These are phyloP conservation scores for Synergus itoensis DNA, from an alignment of 2,888 invertebrate genomes.

Conservation along the genomic window DNA sequence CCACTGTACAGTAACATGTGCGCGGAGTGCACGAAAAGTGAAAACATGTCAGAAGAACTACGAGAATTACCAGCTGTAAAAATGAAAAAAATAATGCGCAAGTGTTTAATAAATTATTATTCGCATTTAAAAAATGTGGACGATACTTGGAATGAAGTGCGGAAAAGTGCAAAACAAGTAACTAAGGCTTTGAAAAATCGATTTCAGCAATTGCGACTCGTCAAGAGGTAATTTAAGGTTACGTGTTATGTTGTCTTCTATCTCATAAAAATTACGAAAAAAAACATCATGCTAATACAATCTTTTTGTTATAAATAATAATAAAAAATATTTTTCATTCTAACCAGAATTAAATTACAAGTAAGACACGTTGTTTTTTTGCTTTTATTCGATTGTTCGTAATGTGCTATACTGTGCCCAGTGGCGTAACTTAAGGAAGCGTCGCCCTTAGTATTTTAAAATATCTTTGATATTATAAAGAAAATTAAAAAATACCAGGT, in stretches of 20 bases:
- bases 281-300: not conserved
- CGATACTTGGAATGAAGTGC: not conserved
- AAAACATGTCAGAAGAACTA: not conserved
- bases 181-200: not conserved
- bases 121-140: conserved; percentile 2
- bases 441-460: too few relatives aligned
- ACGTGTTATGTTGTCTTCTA: not conserved
- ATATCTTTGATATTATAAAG: too few relatives aligned
- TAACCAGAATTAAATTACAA: not conserved
- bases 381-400: not conserved
- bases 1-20: not conserved
- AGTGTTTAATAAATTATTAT: conserved; percentile 30
- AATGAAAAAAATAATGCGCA: conserved; percentile 8
- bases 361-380: not conserved
- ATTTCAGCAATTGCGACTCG: not conserved
- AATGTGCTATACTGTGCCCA: conserved; percentile 3
- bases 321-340: not conserved
- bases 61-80: not conserved
- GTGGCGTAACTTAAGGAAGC: not conserved
- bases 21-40: not conserved
- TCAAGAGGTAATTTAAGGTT: conserved; percentile 29
- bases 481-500: too few relatives aligned
- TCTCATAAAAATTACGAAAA: not conserved
- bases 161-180: not conserved
- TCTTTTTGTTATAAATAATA: not conserved